Percentiles rank a stretch among this genome's conserved stretches.
phyloP scores from a whole-genome alignment of 2,797 vertebrate species.

The Sandelia bainsii region DNA sequence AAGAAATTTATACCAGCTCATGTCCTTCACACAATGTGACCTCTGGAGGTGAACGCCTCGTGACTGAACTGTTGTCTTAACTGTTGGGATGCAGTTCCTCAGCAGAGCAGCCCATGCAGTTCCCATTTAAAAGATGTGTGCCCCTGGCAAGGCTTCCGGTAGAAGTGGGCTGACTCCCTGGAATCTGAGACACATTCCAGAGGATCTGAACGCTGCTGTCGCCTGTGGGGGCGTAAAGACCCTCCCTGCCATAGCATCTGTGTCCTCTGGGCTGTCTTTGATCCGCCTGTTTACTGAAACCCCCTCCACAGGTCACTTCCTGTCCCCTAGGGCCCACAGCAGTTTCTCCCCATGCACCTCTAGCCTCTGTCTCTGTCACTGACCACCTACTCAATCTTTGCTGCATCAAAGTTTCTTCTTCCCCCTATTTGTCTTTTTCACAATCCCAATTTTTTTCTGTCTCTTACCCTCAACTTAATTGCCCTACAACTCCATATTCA shows the following conservation, averaged over 20 bases:
- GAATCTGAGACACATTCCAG: constrained; percentile 83
- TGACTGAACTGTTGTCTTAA: constrained; percentile 36
- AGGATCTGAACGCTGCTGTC: constrained; percentile 83
- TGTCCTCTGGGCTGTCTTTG: constrained; percentile 77
- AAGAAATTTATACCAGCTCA: constrained; percentile 1
- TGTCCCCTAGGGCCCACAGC: constrained; percentile 63
- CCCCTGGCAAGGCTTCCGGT: constrained; percentile 69
- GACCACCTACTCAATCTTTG: constrained; percentile 67
- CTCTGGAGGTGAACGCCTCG: constrained; percentile 22
- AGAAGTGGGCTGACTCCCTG: constrained; percentile 69
- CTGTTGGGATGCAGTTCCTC: constrained; percentile 54
- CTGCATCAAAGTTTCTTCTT: constrained; percentile 42
- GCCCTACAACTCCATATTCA: constrained; percentile 11
- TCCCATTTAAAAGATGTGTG: constrained; percentile 61
- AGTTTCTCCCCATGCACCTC: constrained; percentile 59
- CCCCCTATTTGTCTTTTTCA: constrained; percentile 13
- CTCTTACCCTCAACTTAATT: constrained; percentile 7
- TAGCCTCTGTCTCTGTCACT: constrained; percentile 37
- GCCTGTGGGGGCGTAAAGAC: constrained; percentile 81
- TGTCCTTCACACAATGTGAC: constrained; percentile 25
- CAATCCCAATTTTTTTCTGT: constrained; percentile 1
- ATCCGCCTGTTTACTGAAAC: constrained; percentile 80
- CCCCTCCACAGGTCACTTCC: constrained; percentile 73
- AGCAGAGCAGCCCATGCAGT: constrained; percentile 54
- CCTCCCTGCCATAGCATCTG: constrained; percentile 75